Evolutionary conservation across 1,140 invertebrate genomes (phyloP), one percentile per base, ranked within the genome.

Genomic region (Calycopis cecrops): DNA sequence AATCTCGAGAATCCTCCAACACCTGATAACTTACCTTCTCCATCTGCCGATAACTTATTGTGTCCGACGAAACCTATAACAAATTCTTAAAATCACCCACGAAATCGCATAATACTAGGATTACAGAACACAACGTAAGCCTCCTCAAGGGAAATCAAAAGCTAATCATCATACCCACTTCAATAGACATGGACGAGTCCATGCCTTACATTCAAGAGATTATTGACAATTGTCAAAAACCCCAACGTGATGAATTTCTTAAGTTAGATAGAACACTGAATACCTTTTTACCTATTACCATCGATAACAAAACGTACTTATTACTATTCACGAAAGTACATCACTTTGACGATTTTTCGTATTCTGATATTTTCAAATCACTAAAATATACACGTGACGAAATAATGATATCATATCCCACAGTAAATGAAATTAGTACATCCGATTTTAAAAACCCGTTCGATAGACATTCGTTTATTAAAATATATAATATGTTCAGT

Each of bases 301-400:
- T 37, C 35, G 48, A 51, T 9, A 57, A 59, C 17, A 63, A 58
- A 60, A 62, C 34, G n/a, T n/a, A n/a, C 9, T 51, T 51, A 14
- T 58, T 65, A 7, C n/a, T 65, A 16, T 65, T 69, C 49, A 55
- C 14, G 0, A 69, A 69, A 55, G 66, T 65, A 1, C 44, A 69
- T 44, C 56, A 66, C n/a, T 66, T 66, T 18, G 63, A 66, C 28
- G 17, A 35, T 1, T 50, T 9, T 33, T 33, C 49, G 0, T 65
- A 63, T 21, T 16, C 14, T 9, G 60, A 69, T 35, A 63, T 69
- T 9, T 69, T 52, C 16, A 57, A 67, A 50, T 38, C 52, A 1
- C 10, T 67, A 12, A 63, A 63, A 44, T 12, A 18, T 12, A 3
- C 42, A 11, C 35, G 52, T 12, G 28, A 62, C 11, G 0, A 60